Percentiles rank a stretch among this genome's conserved stretches.
Conservation (phyloP, 2,888 invertebrate species). For the Nysson spinosus region DNA sequence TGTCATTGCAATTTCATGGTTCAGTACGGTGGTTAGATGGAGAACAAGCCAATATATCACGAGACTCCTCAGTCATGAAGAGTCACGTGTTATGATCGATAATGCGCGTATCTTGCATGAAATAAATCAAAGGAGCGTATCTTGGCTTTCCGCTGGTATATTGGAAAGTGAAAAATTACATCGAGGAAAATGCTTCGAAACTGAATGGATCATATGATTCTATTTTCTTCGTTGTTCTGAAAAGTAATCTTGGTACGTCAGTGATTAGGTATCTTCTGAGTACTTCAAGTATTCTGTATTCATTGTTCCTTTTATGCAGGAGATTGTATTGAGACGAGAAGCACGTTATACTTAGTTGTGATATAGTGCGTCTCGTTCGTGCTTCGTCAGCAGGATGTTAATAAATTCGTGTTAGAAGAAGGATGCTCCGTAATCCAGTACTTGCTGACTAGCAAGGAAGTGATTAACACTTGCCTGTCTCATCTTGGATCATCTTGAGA, state of each 20-base stretch:
- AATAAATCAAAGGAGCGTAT: neutral
- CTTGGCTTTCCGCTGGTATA: neutral
- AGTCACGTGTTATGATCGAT: slow-evolving; percentile 40
- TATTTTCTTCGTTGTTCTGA: no score
- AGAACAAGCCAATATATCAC: slow-evolving; percentile 15
- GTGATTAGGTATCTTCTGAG: no score
- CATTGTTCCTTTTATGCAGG: neutral
- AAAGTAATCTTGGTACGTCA: no score
- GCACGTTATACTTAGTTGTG: neutral
- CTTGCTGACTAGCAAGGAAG: slow-evolving; percentile 18
- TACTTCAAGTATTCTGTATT: no score
- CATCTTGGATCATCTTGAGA: neutral
- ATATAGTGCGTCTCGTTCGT: neutral
- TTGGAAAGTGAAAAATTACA: neutral
- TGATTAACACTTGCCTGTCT: neutral
- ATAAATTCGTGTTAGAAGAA: slow-evolving; percentile 28
- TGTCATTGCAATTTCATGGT: slow-evolving; percentile 54
- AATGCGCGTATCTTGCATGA: slow-evolving; percentile 18
- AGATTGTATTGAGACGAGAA: neutral
- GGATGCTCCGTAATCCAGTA: slow-evolving; percentile 15
- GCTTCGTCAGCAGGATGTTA: slow-evolving; percentile 13
- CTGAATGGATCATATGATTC: no score
- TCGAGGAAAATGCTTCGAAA: no score
- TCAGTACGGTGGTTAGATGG: slow-evolving; percentile 25
- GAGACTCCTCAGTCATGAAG: slow-evolving; percentile 26